A percentile compares a stretch with the other conserved stretches of the same genome.
Conservation (phyloP, 2,797 vertebrate species). For the Phylloscopus collybita region DNA sequence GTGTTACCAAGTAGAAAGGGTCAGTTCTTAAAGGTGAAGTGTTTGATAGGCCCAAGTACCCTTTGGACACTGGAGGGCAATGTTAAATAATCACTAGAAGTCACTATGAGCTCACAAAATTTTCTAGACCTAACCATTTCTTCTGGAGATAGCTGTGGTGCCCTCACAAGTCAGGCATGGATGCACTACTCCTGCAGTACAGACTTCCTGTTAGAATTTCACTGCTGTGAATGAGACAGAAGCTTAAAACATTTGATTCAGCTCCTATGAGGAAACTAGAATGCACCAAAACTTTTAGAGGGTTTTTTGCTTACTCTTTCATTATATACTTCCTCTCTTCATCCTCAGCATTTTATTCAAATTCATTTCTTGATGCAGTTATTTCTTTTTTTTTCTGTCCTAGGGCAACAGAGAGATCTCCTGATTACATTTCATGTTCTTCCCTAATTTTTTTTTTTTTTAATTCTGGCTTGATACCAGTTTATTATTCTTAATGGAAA, state of each 20-base stretch:
- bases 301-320: background rate
- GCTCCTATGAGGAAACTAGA: background rate
- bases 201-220: background rate
- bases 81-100: background rate
- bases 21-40: background rate
- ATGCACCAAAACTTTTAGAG: fast-evolving
- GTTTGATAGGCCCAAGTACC: fast-evolving
- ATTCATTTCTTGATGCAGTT: background rate
- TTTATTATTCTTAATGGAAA: background rate
- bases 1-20: background rate
- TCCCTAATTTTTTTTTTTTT: background rate
- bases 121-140: background rate
- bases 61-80: background rate
- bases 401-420: background rate
- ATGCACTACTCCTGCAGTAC: background rate
- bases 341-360: background rate
- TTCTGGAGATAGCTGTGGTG: background rate
- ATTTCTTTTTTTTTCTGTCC: background rate
- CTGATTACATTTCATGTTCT: background rate
- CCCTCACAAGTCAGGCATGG: fast-evolving
- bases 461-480: background rate
- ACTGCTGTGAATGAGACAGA: background rate
- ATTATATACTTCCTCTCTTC: background rate
- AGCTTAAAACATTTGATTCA: background rate
- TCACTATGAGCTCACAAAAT: background rate